phyloP scores from a whole-genome alignment of 2,888 invertebrate genomes.

The Alcis repandata region DNA sequence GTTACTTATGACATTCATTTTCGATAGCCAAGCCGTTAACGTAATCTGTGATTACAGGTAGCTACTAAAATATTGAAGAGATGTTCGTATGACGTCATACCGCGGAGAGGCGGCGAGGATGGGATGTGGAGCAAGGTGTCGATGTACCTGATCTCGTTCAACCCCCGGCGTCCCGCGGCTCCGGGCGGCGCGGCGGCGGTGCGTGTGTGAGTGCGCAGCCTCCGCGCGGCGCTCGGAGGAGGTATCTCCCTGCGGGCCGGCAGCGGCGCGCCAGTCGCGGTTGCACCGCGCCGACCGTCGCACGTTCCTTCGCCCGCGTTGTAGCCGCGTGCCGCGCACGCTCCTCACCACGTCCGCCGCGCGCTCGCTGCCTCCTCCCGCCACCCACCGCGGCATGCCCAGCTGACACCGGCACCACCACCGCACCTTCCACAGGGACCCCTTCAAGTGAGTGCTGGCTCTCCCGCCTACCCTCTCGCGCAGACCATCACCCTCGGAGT shows the following conservation, averaged over 20 bases:
- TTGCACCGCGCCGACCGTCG: slow-evolving; percentile 55
- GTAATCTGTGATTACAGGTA: background rate
- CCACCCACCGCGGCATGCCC: slow-evolving; percentile 63
- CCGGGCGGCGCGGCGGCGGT: too few species aligned
- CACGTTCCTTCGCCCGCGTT: slow-evolving; percentile 45
- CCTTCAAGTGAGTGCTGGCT: slow-evolving; percentile 68
- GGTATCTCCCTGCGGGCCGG: background rate
- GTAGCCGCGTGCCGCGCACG: slow-evolving; percentile 49
- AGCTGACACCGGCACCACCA: slow-evolving; percentile 69
- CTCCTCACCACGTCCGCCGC: slow-evolving; percentile 48
- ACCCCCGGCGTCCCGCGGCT: background rate
- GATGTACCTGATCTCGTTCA: background rate
- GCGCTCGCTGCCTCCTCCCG: slow-evolving; percentile 51
- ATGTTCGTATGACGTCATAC: slow-evolving; percentile 1
- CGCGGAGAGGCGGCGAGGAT: background rate
- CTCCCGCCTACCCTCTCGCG: background rate
- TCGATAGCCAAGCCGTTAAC: too few species aligned
- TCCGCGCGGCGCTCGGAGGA: slow-evolving; percentile 50
- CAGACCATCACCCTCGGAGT: too few species aligned
- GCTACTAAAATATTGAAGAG: background rate
- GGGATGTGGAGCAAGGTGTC: background rate
- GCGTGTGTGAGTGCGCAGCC: slow-evolving; percentile 55
- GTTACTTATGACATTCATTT: too few species aligned
- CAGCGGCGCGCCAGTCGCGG: slow-evolving; percentile 60
- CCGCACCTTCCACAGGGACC: slow-evolving; percentile 47